Evolutionary conservation across 2,888 invertebrate species (phyloP).

Genomic region (Myathropa florea): DNA sequence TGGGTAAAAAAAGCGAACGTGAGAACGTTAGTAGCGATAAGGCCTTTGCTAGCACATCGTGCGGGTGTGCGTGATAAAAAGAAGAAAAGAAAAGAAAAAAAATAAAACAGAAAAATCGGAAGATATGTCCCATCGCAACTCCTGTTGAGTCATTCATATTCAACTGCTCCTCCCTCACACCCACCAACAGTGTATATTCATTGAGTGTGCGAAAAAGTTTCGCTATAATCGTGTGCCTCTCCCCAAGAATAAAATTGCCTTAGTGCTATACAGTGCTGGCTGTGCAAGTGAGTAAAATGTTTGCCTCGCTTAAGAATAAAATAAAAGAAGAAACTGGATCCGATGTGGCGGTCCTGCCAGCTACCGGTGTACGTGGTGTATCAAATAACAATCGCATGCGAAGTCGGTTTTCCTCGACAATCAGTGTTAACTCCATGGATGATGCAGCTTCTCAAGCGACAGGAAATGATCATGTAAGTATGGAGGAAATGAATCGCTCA

Average conservation of each 20-base stretch:
- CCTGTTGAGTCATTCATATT: conserved; percentile 65
- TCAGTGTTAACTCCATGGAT: conserved; percentile 78
- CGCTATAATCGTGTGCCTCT: conserved; percentile 10
- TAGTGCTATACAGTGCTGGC: conserved; percentile 58
- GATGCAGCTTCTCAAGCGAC: conserved; percentile 73
- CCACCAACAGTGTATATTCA: conserved; percentile 8
- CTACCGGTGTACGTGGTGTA: conserved; percentile 26
- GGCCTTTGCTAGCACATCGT: background rate
- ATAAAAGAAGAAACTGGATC: conserved; percentile 94
- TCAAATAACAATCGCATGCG: conserved; percentile 77
- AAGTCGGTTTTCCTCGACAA: conserved; percentile 77
- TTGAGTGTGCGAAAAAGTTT: conserved; percentile 17
- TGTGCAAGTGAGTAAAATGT: conserved; percentile 83
- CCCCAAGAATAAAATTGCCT: conserved; percentile 18
- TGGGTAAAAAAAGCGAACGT: conserved; percentile 8
- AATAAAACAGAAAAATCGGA: background rate
- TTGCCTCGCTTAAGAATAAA: conserved; percentile 93
- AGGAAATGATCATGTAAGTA: conserved; percentile 73
- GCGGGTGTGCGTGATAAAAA: conserved; percentile 28
- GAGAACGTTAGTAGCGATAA: conserved; percentile 8
- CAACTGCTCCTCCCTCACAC: conserved; percentile 6
- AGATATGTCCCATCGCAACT: conserved; percentile 55
- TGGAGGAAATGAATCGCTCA: background rate
- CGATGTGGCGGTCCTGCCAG: conserved; percentile 82
- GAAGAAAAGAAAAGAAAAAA: background rate